Percentiles rank a stretch among this genome's conserved stretches.
Conservation (phyloP, 2,797 vertebrate species). For the Sylvilagus floridanus region DNA sequence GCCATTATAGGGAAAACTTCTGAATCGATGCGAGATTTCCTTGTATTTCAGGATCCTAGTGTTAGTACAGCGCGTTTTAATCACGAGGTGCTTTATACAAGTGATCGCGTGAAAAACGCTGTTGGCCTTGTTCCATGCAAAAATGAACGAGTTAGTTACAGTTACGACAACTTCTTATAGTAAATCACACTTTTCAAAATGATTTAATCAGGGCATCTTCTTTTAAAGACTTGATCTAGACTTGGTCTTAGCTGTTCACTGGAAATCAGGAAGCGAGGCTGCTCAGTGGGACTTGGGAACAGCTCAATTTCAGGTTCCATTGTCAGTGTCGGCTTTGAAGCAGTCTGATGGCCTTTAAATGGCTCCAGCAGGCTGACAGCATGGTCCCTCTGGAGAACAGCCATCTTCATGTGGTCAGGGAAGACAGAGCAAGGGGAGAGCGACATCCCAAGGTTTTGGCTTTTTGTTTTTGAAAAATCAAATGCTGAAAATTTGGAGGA, state of each 20-base stretch:
- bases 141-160: neutral
- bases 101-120: neutral
- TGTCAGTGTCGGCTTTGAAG: neutral
- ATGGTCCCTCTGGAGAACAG: neutral
- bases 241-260: neutral
- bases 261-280: neutral
- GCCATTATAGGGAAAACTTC: neutral
- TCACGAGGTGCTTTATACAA: neutral
- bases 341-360: neutral
- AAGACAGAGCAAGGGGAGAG: neutral
- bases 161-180: neutral
- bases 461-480: neutral
- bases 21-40: neutral
- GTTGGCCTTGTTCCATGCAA: neutral
- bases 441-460: neutral
- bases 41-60: neutral
- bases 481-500: neutral
- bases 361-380: neutral
- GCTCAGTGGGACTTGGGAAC: neutral
- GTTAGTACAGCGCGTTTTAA: neutral
- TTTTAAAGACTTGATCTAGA: neutral
- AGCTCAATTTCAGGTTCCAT: no score
- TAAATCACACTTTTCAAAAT: neutral
- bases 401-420: neutral
- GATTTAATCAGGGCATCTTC: neutral